phyloP scores from a whole-genome alignment of 2,113 vertebrate genomes.

The Lampris incognitus region DNA sequence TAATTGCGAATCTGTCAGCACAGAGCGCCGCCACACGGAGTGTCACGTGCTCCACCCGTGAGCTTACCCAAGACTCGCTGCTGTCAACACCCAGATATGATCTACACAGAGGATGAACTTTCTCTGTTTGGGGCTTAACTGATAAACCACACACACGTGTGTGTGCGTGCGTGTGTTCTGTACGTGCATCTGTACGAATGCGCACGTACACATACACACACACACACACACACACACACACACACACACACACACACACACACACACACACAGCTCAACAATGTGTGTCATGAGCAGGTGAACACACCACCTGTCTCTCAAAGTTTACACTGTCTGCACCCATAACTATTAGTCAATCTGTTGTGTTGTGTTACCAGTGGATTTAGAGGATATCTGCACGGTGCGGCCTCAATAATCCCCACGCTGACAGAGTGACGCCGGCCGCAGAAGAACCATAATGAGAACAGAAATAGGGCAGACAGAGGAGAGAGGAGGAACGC shows the following conservation, averaged over 20 bases:
- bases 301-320: conserved; percentile 66
- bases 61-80: conserved; percentile 76
- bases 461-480: neutral
- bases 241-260: conserved; percentile 4
- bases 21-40: conserved; percentile 57
- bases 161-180: neutral
- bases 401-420: neutral
- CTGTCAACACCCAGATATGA: conserved; percentile 79
- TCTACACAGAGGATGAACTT: conserved; percentile 79
- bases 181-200: too few species aligned
- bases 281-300: conserved; percentile 73
- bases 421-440: neutral
- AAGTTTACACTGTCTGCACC: conserved; percentile 28
- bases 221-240: conserved; percentile 56
- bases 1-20: conserved; percentile 72
- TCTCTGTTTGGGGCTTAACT: conserved; percentile 80
- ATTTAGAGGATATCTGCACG: neutral
- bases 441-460: neutral
- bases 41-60: conserved; percentile 63
- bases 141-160: conserved; percentile 72
- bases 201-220: conserved; percentile 39
- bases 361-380: neutral
- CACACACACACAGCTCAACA: conserved; percentile 18
- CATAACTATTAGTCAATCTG: neutral
- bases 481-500: neutral